Evolutionary conservation across 53 echinoderm and acorn worm species (phyloP), one percentile per base, ranked within the genome.

Genomic region (Crossaster papposus): DNA sequence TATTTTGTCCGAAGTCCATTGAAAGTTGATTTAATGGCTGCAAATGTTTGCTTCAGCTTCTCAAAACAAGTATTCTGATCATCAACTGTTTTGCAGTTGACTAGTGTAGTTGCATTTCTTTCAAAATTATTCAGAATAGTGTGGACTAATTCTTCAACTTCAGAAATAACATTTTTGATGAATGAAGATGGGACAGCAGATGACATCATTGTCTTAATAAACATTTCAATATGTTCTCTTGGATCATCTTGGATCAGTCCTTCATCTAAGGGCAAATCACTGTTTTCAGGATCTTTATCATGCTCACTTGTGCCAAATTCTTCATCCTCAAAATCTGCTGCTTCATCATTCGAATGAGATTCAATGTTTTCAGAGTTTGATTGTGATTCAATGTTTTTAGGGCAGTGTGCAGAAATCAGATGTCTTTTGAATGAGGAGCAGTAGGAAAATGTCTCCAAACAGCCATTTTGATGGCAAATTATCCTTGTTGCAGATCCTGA

Each of bases 1-100:
- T 88, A 64, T 88, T 88, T 77, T 52, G 90, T 75, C 30, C 76
- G 71, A 31, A 90, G 38, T 3, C 75, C 76, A 73, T 55, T 62
- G 30, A 90, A 90, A 33, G 75, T 54, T 72, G 68, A 58, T 31
- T 64, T 89, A 24, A 72, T 53, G 28, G 71, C 35, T 55, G 73
- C 28, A 54, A 90, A 44, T 82, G 6, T 52, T 80, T 80, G 80
- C 55, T 54, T 54, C 28, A 80, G 8, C 55, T 80, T 15, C 4
- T 70, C 71, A 15, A 17, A 36, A 78, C 78, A 78, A 78, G 78
- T 51, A 78, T 78, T 51, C n/a, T 28, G 78, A 78, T 38, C 29
- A 23, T 70, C 71, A 11, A 17, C 37, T 22, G 34, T 4, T 28
- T 0, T 29, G 9, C 22, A 71, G 31, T n/a, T 68, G 70, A 75